phyloP scores from a whole-genome alignment of 1,140 invertebrate genomes.

The Drosophila seguyi region DNA sequence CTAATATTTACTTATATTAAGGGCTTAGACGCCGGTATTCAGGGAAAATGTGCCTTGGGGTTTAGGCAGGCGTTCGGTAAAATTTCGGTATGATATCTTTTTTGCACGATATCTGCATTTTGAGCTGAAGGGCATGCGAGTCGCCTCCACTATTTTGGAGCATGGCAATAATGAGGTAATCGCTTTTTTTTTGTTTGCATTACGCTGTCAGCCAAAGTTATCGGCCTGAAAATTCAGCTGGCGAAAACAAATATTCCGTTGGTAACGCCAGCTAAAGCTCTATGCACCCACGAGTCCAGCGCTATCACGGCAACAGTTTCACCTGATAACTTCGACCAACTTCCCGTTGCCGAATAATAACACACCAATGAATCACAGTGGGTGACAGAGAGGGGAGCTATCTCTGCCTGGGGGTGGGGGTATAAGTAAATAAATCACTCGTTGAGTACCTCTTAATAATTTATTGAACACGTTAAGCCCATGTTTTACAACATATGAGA shows the following conservation, averaged over 20 bases:
- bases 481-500: slow-evolving; percentile 1
- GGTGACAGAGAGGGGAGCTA: neutral
- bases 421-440: slow-evolving; percentile 15
- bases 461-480: slow-evolving; percentile 7
- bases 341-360: neutral
- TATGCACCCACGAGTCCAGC: slow-evolving; percentile 17
- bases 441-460: slow-evolving; percentile 4
- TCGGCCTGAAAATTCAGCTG: slow-evolving; percentile 51
- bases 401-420: neutral
- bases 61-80: neutral
- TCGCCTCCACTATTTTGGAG: too few relatives aligned
- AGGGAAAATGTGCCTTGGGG: neutral
- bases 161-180: neutral
- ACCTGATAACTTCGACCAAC: slow-evolving; percentile 22
- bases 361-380: slow-evolving; percentile 2
- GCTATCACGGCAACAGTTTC: slow-evolving; percentile 29
- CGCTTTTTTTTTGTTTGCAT: slow-evolving; percentile 7
- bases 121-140: neutral
- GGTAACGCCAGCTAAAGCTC: slow-evolving; percentile 5
- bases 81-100: slow-evolving; percentile 28
- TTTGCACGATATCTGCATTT: slow-evolving; percentile 19
- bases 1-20: slow-evolving; percentile 33
- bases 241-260: slow-evolving; percentile 21
- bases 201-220: slow-evolving; percentile 29
- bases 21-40: slow-evolving; percentile 6